Percentiles rank a stretch among this genome's conserved stretches.
These are phyloP conservation scores for Allolobophora icterica DNA, from an alignment of 2,888 invertebrate genomes.

Conservation along the genomic window DNA sequence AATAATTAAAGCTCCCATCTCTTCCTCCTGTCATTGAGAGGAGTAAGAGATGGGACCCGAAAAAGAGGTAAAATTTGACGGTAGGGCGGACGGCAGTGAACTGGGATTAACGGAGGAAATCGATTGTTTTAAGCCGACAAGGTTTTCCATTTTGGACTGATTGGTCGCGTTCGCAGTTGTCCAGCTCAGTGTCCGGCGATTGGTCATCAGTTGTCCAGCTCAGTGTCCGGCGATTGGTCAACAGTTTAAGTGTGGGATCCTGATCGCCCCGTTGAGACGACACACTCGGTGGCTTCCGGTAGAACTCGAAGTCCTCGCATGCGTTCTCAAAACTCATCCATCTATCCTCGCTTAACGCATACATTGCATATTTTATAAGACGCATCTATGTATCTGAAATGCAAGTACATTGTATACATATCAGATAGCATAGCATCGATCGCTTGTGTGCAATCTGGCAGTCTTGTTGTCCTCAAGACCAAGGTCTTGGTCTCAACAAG, in stretches of 20 bases:
- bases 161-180: neutral
- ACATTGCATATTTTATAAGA: neutral
- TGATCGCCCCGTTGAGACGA: neutral
- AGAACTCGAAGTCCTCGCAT: neutral
- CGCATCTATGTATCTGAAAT: neutral
- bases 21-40: neutral
- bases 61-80: neutral
- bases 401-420: neutral
- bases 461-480: no score
- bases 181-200: no score
- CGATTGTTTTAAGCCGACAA: neutral
- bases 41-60: neutral
- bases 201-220: no score
- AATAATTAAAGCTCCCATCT: neutral
- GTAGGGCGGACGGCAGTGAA: neutral
- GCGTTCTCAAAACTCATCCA: neutral
- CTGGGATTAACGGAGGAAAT: neutral
- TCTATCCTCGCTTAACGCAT: neutral
- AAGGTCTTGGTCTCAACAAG: no score
- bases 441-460: neutral
- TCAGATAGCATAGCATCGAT: neutral
- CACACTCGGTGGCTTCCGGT: neutral
- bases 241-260: neutral
- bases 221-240: neutral
- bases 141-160: neutral